A percentile compares a stretch with the other conserved stretches of the same genome.
phyloP scores from a whole-genome alignment of 2,797 vertebrate genomes.

The Saxicola maurus region DNA sequence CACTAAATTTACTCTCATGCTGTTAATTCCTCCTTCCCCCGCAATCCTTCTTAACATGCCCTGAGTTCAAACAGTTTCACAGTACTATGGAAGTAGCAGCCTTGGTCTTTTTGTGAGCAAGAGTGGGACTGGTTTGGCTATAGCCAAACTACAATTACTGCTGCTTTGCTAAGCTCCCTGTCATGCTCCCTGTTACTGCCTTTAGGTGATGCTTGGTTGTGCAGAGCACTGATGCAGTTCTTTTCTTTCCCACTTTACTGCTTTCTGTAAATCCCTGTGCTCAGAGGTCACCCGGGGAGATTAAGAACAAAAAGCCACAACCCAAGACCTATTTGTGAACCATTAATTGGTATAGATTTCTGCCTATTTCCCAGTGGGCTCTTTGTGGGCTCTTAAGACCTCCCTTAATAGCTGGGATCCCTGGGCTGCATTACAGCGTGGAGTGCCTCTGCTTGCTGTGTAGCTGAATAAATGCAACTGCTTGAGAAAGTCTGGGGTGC shows the following conservation, averaged over 20 bases:
- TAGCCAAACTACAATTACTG: background rate
- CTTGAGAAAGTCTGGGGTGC: background rate
- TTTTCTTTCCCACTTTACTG: background rate
- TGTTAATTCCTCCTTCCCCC: slow-evolving; percentile 39
- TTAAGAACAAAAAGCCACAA: background rate
- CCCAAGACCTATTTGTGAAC: background rate
- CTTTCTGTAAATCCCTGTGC: background rate
- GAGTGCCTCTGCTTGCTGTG: background rate
- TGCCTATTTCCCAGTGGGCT: background rate
- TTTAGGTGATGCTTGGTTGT: background rate
- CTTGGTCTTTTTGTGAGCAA: background rate
- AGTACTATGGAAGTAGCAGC: background rate
- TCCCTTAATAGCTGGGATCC: background rate
- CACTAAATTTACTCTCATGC: slow-evolving; percentile 37
- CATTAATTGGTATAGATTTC: slow-evolving; percentile 1
- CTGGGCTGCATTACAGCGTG: background rate
- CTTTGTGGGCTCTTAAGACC: background rate
- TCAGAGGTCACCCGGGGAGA: background rate
- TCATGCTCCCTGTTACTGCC: background rate
- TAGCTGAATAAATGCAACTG: background rate
- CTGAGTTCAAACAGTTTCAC: background rate
- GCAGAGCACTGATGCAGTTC: background rate
- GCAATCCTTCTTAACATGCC: slow-evolving; percentile 12
- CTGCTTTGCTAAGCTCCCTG: background rate
- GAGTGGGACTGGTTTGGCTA: background rate